Conservation (phyloP, 2,797 vertebrate genomes). For the Squalus acanthias region DNA sequence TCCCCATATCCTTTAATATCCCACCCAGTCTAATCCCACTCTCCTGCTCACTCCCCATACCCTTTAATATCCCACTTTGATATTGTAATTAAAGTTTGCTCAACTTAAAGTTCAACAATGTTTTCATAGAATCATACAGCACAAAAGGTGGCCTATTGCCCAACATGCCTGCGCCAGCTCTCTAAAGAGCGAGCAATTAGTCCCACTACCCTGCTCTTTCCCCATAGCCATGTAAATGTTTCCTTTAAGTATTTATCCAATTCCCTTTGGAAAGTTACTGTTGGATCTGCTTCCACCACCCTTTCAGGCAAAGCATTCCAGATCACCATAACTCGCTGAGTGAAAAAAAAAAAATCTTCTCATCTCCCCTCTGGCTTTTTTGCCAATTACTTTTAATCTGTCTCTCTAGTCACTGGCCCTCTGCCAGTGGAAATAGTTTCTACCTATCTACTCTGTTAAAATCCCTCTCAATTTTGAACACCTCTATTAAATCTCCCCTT, state of each 20-base stretch:
- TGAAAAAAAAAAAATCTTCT: no score
- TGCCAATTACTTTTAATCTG: constrained; percentile 5
- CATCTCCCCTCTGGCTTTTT: no score
- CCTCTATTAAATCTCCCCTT: no score
- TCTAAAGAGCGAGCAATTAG: no score
- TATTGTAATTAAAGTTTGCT: not conserved
- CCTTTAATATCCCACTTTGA: not conserved
- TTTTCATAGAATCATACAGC: not conserved
- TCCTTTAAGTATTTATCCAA: not conserved
- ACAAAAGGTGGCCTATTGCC: not conserved
- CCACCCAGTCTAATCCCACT: no score
- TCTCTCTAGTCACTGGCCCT: not conserved
- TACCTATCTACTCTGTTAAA: not conserved
- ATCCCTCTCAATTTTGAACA: not conserved
- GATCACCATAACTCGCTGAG: no score
- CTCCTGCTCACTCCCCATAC: not conserved
- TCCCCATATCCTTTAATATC: no score
- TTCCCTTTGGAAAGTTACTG: not conserved
- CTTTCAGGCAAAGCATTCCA: not conserved
- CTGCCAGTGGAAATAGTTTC: not conserved
- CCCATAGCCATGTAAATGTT: not conserved
- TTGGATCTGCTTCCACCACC: not conserved
- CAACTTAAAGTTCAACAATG: not conserved
- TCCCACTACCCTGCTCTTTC: no score
- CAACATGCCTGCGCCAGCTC: not conserved